These are phyloP conservation scores for Drosophila truncata DNA, from an alignment of 1,140 invertebrate species.

Conservation along the genomic window DNA sequence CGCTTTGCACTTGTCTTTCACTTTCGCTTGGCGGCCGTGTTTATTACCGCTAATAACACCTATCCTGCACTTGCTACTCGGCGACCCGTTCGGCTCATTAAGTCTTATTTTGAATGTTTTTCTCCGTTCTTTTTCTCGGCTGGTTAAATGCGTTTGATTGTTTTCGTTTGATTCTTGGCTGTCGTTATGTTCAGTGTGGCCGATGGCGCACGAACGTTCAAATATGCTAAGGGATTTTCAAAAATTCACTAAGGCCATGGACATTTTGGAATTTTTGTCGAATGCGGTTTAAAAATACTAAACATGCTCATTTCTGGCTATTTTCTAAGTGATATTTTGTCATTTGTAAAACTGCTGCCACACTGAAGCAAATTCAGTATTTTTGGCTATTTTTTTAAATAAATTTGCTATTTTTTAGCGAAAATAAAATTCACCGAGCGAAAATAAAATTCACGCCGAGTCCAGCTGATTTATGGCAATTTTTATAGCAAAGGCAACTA, in stretches of 20 bases:
- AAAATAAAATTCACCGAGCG: too few species aligned
- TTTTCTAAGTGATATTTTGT: background rate
- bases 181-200: constrained; percentile 12
- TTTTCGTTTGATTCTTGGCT: constrained; percentile 24
- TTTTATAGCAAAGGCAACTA: too few species aligned
- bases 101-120: constrained; percentile 12
- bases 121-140: constrained; percentile 13
- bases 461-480: too few species aligned
- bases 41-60: constrained; percentile 4
- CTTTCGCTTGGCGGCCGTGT: background rate
- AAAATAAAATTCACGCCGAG: too few species aligned
- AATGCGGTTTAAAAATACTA: background rate
- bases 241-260: background rate
- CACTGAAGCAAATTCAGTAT: background rate
- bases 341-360: background rate
- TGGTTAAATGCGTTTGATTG: constrained; percentile 20
- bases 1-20: constrained; percentile 13
- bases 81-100: background rate
- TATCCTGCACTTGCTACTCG: background rate
- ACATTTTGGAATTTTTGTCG: background rate
- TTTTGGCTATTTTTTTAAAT: too few species aligned
- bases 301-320: background rate
- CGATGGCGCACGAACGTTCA: background rate
- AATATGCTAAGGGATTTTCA: background rate
- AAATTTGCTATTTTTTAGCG: too few species aligned